Base-by-base conservation (phyloP, 2,888 invertebrate species). In the Pseudolycoriella hygida region DNA sequence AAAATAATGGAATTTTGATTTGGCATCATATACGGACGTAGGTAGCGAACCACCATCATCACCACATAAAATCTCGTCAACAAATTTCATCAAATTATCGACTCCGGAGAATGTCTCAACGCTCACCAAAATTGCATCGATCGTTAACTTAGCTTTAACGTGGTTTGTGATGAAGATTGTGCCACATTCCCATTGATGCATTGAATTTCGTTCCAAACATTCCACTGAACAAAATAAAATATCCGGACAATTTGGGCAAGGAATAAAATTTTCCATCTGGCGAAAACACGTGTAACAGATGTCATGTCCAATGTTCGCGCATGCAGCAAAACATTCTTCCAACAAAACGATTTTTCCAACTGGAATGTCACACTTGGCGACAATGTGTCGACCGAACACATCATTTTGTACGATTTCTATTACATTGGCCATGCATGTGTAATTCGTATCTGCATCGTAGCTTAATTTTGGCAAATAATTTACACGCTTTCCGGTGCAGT, bases 311-410 rank as follows among this genome's bases (percentile, higher is more conserved):
- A 2, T 8, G 14, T 15, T 17, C 2, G 15, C 6, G 2, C 17
- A 30, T n/a, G 3, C 31, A 31, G 15, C 15, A 17, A 31, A 31
- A 15, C 12, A 12, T 5, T 17, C 12, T 43, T 43, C 43, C 71
- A 67, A 17, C 74, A 69, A 58, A 77, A 89, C 1, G 89, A 82
- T 47, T 77, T 70, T 61, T 92, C 92, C 87, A 41, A 85, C 86
- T 1, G 81, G 75, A 51, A 67, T 59, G 55, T 80, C 71, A 48
- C 71, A 69, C 15, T 69, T 72, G 1, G 85, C 80, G 43, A 79
- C 63, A 3, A 89, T 66, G 59, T 77, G 78, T 41, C 87, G 70
- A 0, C 88, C 88, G 62, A 75, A 71, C 25, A 69, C 65, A 42
- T 71, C 53, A 30, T 64, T 69, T 47, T 68, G 69, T 14, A 71